Evolutionary conservation across 2,888 invertebrate genomes (phyloP), one percentile per base, ranked within the genome.

Genomic region (Alloplasta piceator): DNA sequence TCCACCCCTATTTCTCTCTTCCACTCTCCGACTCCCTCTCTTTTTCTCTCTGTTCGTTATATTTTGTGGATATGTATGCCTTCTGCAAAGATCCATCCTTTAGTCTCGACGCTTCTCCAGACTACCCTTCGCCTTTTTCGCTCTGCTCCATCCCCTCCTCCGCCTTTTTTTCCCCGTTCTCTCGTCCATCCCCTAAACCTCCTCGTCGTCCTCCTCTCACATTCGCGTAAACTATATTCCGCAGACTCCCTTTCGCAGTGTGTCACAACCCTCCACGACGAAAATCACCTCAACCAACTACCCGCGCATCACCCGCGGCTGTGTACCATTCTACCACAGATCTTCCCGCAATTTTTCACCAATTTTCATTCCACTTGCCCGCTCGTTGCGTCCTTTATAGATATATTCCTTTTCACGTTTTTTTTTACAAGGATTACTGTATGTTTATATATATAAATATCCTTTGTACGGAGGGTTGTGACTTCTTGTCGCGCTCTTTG

Each of bases 291-390:
- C 6, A 10, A 14, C 43, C 56, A 63, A 70, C 16, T 64, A 68
- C 52, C 52, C 50, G 61, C 52, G 80, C 71, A 46, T 73, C 58
- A 38, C 74, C 63, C 52, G 14, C 39, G 56, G 16, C n/a, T 58
- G 14, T 50, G 10, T n/a, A 39, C 56, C 46, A 26, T 61, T 61
- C 55, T 36, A 41, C 60, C 71, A 50, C 52, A 61, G 67, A 72
- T 76, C 78, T 75, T 64, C 55, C 38, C 58, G 71, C 73, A 72
- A 80, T 80, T 84, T 78, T 82, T 80, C 79, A 80, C 79, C 70
- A 82, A 75, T 82, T 75, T 55, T 71, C 73, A 52, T 80, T 79
- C 64, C 76, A 77, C 66, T 66, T 46, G 41, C 50, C 61, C 61
- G 67, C 74, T 46, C 61, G 56, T 79, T 80, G 55, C 36, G 58